Evolutionary conservation across 1,140 invertebrate genomes (phyloP), one percentile per base, ranked within the genome.

Genomic region (Drosophila sulfurigaster): DNA sequence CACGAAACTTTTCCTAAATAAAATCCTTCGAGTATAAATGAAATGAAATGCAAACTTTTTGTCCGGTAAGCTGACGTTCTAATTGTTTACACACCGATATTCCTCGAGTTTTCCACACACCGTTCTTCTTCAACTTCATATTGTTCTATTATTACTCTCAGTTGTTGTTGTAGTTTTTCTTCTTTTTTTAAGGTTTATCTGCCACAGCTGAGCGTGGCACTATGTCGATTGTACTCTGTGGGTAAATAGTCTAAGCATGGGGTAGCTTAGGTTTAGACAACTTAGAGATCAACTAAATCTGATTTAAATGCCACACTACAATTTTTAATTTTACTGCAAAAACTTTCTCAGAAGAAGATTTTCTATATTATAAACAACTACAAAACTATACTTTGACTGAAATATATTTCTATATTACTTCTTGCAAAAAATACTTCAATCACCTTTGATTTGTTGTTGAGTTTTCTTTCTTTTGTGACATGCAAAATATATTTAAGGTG

Each of bases 21-120:
- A 86, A 89, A 89, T 76, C 85, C 85, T 75, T 71, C 71, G 78
- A 83, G 78, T 70, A 83, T 81, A 89, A 88, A 88, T 88, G 86
- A 89, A 88, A 88, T 88, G 85, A 81, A 89, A 89, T 90, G 85
- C 86, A 85, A 85, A 90, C 86, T 89, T 89, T 89, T 90, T 90
- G n/a, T 85, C 86, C 78, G 81, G 86, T 81, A 81, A 89, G 75
- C 81, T 89, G 81, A 79, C 85, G 81, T 74, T 85, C 86, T 89
- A 89, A 89, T 89, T 89, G 85, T 89, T 85, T 69, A 68, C 75
- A 78, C 75, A 75, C 78, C 75, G 71, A 75, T 54, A 51, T 66
- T 45, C 28, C 30, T 58, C 74, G 52, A 41, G 49, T 74, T 74
- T 51, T 32, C 7, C 35, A 52, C 35, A 52, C 41, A 30, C 25